Percentiles rank a stretch among this genome's conserved stretches.
These are phyloP conservation scores for Pogonocherus hispidulus DNA, from an alignment of 2,888 invertebrate genomes.

Conservation along the genomic window DNA sequence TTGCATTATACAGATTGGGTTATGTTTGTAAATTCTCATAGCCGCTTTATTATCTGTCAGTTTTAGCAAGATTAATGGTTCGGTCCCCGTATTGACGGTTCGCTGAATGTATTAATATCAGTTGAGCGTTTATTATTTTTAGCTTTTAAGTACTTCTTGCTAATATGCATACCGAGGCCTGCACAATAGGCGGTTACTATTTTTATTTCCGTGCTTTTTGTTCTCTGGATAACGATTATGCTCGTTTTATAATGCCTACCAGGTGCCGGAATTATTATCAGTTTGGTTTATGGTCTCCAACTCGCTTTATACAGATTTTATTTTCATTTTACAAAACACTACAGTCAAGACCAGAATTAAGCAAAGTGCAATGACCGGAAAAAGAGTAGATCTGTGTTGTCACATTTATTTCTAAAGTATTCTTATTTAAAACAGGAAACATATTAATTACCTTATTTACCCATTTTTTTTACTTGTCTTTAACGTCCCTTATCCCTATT, in stretches of 20 bases:
- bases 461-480: no score
- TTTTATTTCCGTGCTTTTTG: constrained; percentile 25
- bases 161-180: constrained; percentile 27
- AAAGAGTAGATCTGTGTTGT: no score
- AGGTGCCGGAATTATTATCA: constrained; percentile 26
- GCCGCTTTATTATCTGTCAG: constrained; percentile 64
- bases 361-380: no score
- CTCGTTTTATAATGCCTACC: constrained; percentile 19
- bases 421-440: no score
- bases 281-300: constrained; percentile 5
- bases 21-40: constrained; percentile 63
- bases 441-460: no score
- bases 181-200: constrained; percentile 25
- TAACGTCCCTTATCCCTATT: no score
- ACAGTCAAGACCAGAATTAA: neutral
- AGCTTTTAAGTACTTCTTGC: constrained; percentile 38
- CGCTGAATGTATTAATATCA: constrained; percentile 57
- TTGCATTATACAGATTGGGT: constrained; percentile 63
- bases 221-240: constrained; percentile 15
- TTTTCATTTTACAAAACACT: constrained; percentile 15
- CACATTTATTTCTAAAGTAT: no score
- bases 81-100: constrained; percentile 52
- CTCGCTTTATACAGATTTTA: constrained; percentile 3
- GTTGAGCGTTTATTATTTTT: constrained; percentile 52
- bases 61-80: constrained; percentile 59